A percentile compares a stretch with the other conserved stretches of the same genome.
These are phyloP conservation scores for Pluvialis apricaria DNA, from an alignment of 2,113 vertebrate genomes.

Conservation along the genomic window DNA sequence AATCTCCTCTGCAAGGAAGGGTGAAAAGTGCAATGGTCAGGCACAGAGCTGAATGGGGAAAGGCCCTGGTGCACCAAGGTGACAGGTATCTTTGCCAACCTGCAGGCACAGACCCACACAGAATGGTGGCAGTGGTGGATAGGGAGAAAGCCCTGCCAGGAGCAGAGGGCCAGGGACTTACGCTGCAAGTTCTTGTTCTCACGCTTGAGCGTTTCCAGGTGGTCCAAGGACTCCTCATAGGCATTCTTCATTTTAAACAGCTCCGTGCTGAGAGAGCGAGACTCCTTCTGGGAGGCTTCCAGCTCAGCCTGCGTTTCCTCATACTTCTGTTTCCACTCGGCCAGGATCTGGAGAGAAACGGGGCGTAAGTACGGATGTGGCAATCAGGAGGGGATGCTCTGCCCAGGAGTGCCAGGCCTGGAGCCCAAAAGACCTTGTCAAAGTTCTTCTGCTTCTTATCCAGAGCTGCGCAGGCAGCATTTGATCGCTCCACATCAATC, in stretches of 20 bases:
- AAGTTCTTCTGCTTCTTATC: conserved; percentile 86
- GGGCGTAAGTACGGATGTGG: background rate
- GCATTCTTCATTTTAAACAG: conserved; percentile 81
- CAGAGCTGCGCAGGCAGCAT: conserved; percentile 72
- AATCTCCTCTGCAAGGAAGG: conserved; percentile 94
- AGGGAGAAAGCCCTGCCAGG: background rate
- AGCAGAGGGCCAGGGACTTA: conserved; percentile 28
- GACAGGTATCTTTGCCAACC: background rate
- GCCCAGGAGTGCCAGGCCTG: background rate
- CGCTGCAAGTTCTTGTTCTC: conserved; percentile 84
- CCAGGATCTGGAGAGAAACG: conserved; percentile 55
- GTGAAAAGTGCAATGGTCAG: too few relatives aligned
- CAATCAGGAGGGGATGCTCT: background rate
- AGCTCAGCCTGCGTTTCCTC: conserved; percentile 76
- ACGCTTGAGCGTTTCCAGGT: conserved; percentile 78
- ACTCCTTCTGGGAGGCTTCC: conserved; percentile 80
- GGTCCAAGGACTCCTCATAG: conserved; percentile 80
- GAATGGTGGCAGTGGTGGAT: too few relatives aligned
- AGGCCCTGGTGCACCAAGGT: too few relatives aligned
- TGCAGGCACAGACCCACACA: too few relatives aligned
- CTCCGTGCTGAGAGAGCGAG: conserved; percentile 77
- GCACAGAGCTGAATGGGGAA: background rate
- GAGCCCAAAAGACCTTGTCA: conserved; percentile 70
- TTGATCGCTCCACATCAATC: conserved; percentile 77
- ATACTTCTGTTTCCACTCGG: conserved; percentile 79